Percentiles rank a stretch among this genome's conserved stretches.
These are phyloP conservation scores for Rousettus leschenaultii DNA, from an alignment of 2,113 vertebrate species.

Conservation along the genomic window DNA sequence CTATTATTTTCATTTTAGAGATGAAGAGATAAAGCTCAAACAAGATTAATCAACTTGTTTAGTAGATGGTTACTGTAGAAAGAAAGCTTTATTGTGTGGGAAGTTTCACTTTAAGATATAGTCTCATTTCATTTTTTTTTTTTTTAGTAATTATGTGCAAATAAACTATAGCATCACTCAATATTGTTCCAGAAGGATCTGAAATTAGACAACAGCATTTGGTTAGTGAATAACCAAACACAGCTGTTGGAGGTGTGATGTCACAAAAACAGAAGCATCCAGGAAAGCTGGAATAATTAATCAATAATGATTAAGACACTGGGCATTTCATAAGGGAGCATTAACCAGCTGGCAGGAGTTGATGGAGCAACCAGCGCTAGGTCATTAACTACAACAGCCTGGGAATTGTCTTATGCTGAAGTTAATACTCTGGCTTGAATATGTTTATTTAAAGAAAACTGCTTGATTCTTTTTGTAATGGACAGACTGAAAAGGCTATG, in stretches of 20 bases:
- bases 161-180: neutral
- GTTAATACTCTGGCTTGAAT: constrained; percentile 34
- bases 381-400: constrained; percentile 68
- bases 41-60: neutral
- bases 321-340: constrained; percentile 51
- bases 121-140: neutral
- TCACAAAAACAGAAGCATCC: constrained; percentile 33
- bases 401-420: constrained; percentile 55
- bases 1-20: neutral
- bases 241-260: constrained; percentile 57
- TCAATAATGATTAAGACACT: constrained; percentile 50
- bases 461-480: neutral
- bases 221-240: constrained; percentile 51
- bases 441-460: constrained; percentile 32
- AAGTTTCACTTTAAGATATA: neutral
- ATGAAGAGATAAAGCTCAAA: neutral
- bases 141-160: neutral
- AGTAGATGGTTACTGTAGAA: neutral
- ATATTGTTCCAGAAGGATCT: constrained; percentile 8
- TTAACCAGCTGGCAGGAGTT: constrained; percentile 66
- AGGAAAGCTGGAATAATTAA: constrained; percentile 49
- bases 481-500: neutral
- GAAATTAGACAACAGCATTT: constrained; percentile 41
- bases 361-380: constrained; percentile 57
- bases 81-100: neutral